Conservation (phyloP, 1,140 invertebrate genomes). For the Drosophila saltans region DNA sequence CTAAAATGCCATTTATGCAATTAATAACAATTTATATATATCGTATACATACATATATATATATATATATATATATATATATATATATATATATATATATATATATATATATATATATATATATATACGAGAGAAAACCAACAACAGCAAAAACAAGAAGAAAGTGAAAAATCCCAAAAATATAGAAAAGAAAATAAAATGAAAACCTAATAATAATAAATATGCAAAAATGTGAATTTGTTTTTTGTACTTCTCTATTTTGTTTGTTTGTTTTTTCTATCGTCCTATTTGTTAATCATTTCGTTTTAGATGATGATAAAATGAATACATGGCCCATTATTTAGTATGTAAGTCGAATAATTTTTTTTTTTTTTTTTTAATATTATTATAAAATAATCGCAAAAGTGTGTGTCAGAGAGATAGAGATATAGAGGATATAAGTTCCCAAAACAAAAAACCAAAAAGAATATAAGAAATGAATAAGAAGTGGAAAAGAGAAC, state of each 20-base stretch:
- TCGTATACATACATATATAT: slow-evolving; percentile 16
- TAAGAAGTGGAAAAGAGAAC: slow-evolving; percentile 31
- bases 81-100: slow-evolving; percentile 36
- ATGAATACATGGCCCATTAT: slow-evolving; percentile 67
- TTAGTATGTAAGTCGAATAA: slow-evolving; percentile 67
- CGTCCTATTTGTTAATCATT: slow-evolving; percentile 28
- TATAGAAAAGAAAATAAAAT: slow-evolving; percentile 4
- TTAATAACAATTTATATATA: slow-evolving; percentile 57
- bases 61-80: slow-evolving; percentile 29
- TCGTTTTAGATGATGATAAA: slow-evolving; percentile 41
- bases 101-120: slow-evolving; percentile 30
- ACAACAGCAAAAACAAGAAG: slow-evolving; percentile 14
- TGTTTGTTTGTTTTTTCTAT: background rate
- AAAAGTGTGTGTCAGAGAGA: slow-evolving; percentile 44
- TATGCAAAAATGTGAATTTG: slow-evolving; percentile 34
- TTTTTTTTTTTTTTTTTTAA: slow-evolving; percentile 48
- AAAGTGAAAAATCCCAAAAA: slow-evolving; percentile 20
- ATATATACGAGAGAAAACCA: slow-evolving; percentile 19
- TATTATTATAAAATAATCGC: slow-evolving; percentile 48
- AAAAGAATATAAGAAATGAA: slow-evolving; percentile 1
- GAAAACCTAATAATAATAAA: slow-evolving; percentile 12
- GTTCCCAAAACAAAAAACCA: slow-evolving; percentile 3
- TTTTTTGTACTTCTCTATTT: background rate
- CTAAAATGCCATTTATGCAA: slow-evolving; percentile 68
- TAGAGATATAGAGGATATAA: slow-evolving; percentile 23